phyloP scores from a whole-genome alignment of 2,888 invertebrate species.

The Hydrotaea cyrtoneurina region DNA sequence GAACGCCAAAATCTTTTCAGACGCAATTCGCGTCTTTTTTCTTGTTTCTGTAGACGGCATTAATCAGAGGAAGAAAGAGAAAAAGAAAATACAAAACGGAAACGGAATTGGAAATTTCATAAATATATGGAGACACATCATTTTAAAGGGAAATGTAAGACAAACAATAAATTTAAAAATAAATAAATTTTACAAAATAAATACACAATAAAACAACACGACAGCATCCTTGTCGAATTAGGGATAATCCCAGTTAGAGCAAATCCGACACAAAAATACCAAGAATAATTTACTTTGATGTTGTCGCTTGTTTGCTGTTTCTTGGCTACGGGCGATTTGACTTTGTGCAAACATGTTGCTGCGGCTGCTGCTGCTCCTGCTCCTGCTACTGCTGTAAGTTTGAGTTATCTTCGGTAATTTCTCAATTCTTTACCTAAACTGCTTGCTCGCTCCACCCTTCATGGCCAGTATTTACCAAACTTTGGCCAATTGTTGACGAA shows the following conservation, averaged over 20 bases:
- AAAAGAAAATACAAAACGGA: neutral
- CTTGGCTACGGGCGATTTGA: conserved; percentile 27
- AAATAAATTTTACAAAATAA: neutral
- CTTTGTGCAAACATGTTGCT: conserved; percentile 8
- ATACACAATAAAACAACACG: neutral
- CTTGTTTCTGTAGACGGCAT: conserved; percentile 78
- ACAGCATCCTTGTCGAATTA: neutral
- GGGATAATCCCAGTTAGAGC: neutral
- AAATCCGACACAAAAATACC: neutral
- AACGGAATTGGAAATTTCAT: neutral
- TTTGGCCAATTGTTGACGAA: conserved; percentile 28
- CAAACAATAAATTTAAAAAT: neutral
- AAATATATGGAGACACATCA: conserved; percentile 4
- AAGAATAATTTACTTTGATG: neutral
- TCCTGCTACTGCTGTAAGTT: neutral
- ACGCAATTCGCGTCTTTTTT: conserved; percentile 81
- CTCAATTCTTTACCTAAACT: neutral
- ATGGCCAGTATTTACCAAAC: neutral
- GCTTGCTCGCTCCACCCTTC: neutral
- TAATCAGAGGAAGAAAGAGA: neutral
- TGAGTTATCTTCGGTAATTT: too few relatives aligned
- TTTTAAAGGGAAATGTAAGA: neutral
- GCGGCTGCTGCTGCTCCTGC: neutral
- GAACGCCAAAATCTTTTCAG: conserved; percentile 81
- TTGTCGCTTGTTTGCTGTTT: neutral